These are phyloP conservation scores for Lepidotrigona ventralis DNA, from an alignment of 1,140 invertebrate species.

Conservation along the genomic window DNA sequence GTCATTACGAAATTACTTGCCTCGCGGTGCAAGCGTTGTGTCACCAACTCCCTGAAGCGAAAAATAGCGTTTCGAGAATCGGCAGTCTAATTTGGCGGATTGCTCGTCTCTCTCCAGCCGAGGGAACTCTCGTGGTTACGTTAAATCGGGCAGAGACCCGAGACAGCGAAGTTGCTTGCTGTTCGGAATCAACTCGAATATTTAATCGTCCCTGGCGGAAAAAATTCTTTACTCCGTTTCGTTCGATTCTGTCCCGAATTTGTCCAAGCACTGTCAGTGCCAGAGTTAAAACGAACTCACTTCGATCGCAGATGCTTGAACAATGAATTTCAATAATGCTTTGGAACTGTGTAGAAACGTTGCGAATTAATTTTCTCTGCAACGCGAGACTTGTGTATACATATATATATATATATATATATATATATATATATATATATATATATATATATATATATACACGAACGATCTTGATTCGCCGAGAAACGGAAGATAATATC, in stretches of 20 bases:
- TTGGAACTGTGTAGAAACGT: too few species aligned
- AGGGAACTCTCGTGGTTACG: slow-evolving; percentile 15
- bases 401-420: too few species aligned
- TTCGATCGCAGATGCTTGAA: too few species aligned
- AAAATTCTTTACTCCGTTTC: background rate
- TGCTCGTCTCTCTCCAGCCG: background rate
- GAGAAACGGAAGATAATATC: background rate
- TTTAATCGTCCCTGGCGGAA: too few species aligned
- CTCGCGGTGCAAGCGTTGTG: background rate
- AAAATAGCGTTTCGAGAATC: slow-evolving; percentile 28
- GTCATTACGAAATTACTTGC: background rate
- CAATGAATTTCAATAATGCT: too few species aligned
- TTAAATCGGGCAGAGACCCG: slow-evolving; percentile 32
- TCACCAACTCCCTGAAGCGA: background rate
- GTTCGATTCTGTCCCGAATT: background rate
- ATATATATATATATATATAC: too few species aligned
- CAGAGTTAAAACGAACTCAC: too few species aligned
- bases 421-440: too few species aligned
- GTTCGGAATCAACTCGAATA: background rate
- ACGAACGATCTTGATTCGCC: background rate
- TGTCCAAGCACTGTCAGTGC: too few species aligned
- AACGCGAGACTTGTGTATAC: background rate
- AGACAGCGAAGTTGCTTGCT: background rate
- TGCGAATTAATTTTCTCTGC: too few species aligned
- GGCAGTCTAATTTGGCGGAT: slow-evolving; percentile 47